Evolutionary conservation across 1,140 invertebrate species (phyloP).

Genomic region (Bombus polaris): DNA sequence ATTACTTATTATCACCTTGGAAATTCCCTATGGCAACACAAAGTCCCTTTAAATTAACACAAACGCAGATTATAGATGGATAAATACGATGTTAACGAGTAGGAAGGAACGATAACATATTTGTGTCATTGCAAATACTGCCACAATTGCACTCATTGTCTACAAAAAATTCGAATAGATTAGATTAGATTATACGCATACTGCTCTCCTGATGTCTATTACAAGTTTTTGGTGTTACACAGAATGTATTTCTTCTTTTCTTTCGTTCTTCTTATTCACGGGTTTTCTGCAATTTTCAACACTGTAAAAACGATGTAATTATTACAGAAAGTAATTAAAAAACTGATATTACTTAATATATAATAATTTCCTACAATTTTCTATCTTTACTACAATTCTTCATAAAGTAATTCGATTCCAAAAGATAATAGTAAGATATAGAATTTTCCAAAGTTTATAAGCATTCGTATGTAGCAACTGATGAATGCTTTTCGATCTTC

Average conservation of each 20-base stretch:
- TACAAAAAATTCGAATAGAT: slow-evolving; percentile 29
- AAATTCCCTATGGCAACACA: not conserved
- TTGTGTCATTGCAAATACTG: not conserved
- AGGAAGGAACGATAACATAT: not conserved
- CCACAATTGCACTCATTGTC: not conserved
- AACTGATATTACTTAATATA: too few relatives aligned
- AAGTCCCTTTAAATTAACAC: not conserved
- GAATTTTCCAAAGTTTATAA: too few relatives aligned
- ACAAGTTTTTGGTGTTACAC: not conserved
- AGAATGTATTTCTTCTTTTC: not conserved
- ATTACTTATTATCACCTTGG: not conserved
- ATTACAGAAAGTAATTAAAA: not conserved
- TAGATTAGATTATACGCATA: slow-evolving; percentile 40
- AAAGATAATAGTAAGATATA: too few relatives aligned
- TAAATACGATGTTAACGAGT: not conserved
- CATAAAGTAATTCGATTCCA: too few relatives aligned
- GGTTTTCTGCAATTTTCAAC: rapidly evolving
- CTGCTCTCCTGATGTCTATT: not conserved
- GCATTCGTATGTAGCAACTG: not conserved
- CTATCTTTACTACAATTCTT: too few relatives aligned
- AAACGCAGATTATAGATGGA: not conserved
- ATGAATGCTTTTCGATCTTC: not conserved
- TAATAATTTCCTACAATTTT: too few relatives aligned
- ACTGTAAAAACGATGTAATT: not conserved
- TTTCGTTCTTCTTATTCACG: not conserved